Evolutionary conservation across 2,888 invertebrate genomes (phyloP), one percentile per base, ranked within the genome.

Genomic region (Masnerella sp.): DNA sequence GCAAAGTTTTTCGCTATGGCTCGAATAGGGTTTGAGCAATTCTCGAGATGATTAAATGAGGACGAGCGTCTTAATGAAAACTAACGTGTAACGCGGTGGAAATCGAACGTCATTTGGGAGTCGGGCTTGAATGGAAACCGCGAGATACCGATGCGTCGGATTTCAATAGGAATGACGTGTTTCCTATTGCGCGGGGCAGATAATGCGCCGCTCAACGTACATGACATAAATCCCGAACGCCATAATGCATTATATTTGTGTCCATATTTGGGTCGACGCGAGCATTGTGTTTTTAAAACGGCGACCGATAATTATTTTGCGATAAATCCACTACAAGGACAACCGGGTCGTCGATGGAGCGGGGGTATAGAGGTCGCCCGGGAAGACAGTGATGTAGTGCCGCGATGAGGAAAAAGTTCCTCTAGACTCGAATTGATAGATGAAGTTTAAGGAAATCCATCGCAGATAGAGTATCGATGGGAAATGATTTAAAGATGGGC

Each of bases 91-190:
- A 43, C 38, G 28, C 30, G 36, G 34, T 18, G 30, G 42, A 70
- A 70, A 42, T 62, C 22, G 62, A 70, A 62, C 43, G 20, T 45
- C 45, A 42, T 40, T 56, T 70, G 12, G 22, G 54, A 30, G 22
- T 9, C 52, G 5, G 36, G n/a, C 32, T 30, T 58, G 17, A 56
- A 70, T 62, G 54, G 43, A 42, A 25, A 49, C 22, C 17, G 32
- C 25, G 34, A 15, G 7, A 15, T 20, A 17, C 28, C 18, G 30
- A 20, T 65, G 54, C 43, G 17, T 58, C 42, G 45, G 65, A 59
- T 71, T 71, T 65, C 71, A 65, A 65, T 71, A 52, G 58, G 28
- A 64, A 52, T 71, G 71, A 65, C 71, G 43, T 52, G 58, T 64
- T 51, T 51, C 61, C 64, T 56, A 56, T 58, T 59, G 43, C 30